Conservation (phyloP, 2,888 invertebrate genomes). For the Nomada ruficornis region DNA sequence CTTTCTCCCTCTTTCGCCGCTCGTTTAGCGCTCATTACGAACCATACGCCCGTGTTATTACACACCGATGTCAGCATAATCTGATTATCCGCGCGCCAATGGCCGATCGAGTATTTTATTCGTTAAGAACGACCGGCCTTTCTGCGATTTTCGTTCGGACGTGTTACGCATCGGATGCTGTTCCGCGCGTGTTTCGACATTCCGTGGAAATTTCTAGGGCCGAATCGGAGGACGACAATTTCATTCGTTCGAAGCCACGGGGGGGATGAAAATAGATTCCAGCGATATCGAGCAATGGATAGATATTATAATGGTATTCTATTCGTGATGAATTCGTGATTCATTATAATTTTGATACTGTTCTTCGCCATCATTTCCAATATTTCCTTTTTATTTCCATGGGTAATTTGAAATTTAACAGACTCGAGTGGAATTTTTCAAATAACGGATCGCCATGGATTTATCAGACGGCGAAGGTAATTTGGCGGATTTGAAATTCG, state of each 20-base stretch:
- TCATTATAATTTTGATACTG: too few species aligned
- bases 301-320: too few species aligned
- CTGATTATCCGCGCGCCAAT: conserved; percentile 49
- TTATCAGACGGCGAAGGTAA: too few species aligned
- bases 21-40: conserved; percentile 60
- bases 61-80: conserved; percentile 59
- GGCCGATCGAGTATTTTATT: conserved; percentile 52
- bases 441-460: neutral
- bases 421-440: neutral
- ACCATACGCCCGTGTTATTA: conserved; percentile 49
- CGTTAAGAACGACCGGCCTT: conserved; percentile 45
- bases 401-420: neutral
- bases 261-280: neutral
- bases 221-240: conserved; percentile 10
- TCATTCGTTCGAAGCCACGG: neutral
- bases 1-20: conserved; percentile 48
- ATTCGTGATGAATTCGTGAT: too few species aligned
- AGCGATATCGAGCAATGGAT: too few species aligned
- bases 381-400: neutral
- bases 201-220: neutral
- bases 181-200: neutral
- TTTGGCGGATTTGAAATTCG: too few species aligned
- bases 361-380: neutral
- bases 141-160: conserved; percentile 27
- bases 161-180: neutral